Conservation (phyloP, 2,797 vertebrate species). For the Parambassis ranga region DNA sequence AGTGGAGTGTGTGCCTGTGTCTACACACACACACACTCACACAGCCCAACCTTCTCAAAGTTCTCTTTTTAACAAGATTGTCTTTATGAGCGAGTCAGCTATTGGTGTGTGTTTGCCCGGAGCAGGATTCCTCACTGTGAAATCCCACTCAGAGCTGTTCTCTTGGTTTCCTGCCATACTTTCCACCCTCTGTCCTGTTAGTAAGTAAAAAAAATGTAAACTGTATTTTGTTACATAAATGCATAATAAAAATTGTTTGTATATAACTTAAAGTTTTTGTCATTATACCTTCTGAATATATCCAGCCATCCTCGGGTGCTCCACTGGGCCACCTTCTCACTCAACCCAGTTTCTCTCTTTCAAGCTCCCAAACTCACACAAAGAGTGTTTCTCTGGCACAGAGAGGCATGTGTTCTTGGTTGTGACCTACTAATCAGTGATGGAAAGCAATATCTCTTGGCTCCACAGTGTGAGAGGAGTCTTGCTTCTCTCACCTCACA, state of each 20-base stretch:
- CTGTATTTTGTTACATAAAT: slow-evolving; percentile 66
- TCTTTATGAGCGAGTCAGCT: slow-evolving; percentile 66
- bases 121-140: slow-evolving; percentile 67
- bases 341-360: slow-evolving; percentile 7
- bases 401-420: slow-evolving; percentile 53
- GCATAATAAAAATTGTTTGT: slow-evolving; percentile 67
- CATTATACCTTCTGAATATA: neutral
- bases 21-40: neutral
- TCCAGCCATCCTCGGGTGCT: slow-evolving; percentile 12
- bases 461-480: neutral
- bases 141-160: slow-evolving; percentile 55
- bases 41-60: slow-evolving; percentile 49
- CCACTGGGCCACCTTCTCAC: slow-evolving; percentile 20
- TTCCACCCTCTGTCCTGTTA: slow-evolving; percentile 23
- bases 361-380: slow-evolving; percentile 24
- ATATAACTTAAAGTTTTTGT: neutral
- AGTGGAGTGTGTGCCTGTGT: slow-evolving; percentile 57
- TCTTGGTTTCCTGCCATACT: slow-evolving; percentile 38
- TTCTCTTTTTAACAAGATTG: slow-evolving; percentile 74
- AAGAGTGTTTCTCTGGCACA: slow-evolving; percentile 49
- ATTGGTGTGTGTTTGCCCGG: slow-evolving; percentile 52
- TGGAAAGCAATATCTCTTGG: too few relatives aligned
- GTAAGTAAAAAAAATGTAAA: slow-evolving; percentile 23
- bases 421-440: slow-evolving; percentile 50
- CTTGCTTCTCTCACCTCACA: neutral